Base-by-base conservation (phyloP, 1,140 invertebrate genomes). In the Drosophila sturtevanti region DNA sequence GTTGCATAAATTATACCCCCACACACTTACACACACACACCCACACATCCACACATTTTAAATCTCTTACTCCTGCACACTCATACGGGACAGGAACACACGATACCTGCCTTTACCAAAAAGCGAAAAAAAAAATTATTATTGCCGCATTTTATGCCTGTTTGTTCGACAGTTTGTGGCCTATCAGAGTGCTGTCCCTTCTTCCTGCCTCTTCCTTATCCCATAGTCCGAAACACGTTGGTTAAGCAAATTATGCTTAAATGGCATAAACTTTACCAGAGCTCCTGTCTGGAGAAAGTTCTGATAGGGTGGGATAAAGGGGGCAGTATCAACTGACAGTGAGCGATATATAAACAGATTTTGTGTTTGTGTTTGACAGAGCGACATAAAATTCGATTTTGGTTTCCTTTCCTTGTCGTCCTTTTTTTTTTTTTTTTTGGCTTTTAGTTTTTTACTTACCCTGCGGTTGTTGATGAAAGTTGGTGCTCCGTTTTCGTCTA, bases 1-100 rank as follows among this genome's bases (percentile, higher is more conserved):
- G 70, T 82, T 89, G 84, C 84, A 89, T 89, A 89, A 89, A 89
- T 89, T 89, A 84, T 74, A 77, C 70, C 59, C 63, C 51, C 61
- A 62, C 78, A 22, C 58, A 52, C 62, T 44, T 35, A n/a, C 14
- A 54, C 66, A 55, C 21, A 7, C 24, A 54, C 12, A 21, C 41
- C 38, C 31, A 31, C 52, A 37, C 55, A 69, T 35, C 14, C 41
- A 37, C 51, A 21, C 27, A 31, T 6, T 31, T 31, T 1, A 31
- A 31, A 31, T 31, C 27, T 31, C 6, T 31, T 70, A 77, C 68
- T 58, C 70, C 48, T 63, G 55, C 75, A 27, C 56, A 44, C 62
- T 44, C 44, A 16, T 14, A 56, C 65, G 52, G 27, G 27, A 31
- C 5, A 6, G 27, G 1, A 31, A 31, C 27, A 12, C 34, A 54